Conservation (phyloP, 2,797 vertebrate species). For the Pteropus rufus region DNA sequence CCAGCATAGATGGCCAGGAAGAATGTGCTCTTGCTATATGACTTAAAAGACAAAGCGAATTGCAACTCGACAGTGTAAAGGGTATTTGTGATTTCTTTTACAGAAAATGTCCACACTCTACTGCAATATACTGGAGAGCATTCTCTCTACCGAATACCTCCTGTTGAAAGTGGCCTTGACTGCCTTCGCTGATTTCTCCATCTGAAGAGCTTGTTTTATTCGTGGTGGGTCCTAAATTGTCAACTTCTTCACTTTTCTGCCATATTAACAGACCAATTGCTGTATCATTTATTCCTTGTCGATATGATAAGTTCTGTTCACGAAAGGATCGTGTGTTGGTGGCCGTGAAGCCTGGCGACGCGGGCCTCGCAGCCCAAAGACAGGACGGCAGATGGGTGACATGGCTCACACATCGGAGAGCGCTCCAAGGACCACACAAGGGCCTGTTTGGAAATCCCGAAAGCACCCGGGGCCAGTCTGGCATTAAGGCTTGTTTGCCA, state of each 20-base stretch:
- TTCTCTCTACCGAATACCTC: not conserved
- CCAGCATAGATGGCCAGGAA: not conserved
- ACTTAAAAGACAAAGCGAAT: not conserved
- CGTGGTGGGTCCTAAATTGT: not conserved
- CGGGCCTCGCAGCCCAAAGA: not conserved
- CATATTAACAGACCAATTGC: not conserved
- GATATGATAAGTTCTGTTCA: not conserved
- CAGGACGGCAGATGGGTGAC: not conserved
- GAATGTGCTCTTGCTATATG: not conserved
- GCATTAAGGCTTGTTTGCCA: not conserved
- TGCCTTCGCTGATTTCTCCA: not conserved
- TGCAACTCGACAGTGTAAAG: not conserved
- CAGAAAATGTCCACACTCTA: not conserved
- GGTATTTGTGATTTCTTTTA: not conserved
- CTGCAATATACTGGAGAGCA: not conserved
- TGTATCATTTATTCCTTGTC: not conserved
- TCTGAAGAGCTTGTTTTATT: not conserved
- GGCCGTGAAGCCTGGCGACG: fast-evolving
- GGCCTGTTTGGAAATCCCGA: not conserved
- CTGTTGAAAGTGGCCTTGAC: not conserved
- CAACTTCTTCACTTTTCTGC: not conserved
- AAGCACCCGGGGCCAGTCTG: not conserved
- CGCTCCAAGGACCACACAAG: not conserved
- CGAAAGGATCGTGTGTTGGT: not conserved
- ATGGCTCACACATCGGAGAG: not conserved